A percentile compares a stretch with the other conserved stretches of the same genome.
Evolutionary conservation across 2,888 invertebrate genomes (phyloP).

Genomic region (Anagyrus pseudococci): DNA sequence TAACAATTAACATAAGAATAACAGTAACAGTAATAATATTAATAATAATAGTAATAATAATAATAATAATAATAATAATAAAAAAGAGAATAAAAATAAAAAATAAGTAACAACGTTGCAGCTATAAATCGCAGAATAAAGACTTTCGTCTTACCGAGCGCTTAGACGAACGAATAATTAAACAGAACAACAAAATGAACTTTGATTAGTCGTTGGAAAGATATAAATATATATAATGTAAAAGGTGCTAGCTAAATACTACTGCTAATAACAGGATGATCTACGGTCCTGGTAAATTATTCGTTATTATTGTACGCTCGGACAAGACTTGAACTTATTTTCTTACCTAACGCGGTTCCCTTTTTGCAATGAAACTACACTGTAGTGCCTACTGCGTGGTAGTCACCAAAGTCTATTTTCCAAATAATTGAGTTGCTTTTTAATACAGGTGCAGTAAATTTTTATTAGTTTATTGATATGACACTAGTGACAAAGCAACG

Average conservation of each 20-base stretch:
- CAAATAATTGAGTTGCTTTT: conserved; percentile 37
- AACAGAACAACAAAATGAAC: not conserved
- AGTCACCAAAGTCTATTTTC: conserved; percentile 39
- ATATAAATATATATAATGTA: no score
- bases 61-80: not conserved
- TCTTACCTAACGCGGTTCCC: conserved; percentile 40
- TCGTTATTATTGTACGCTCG: conserved; percentile 12
- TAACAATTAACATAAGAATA: not conserved
- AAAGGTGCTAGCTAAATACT: not conserved
- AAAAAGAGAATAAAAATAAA: conserved; percentile 4
- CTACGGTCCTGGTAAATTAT: conserved; percentile 15
- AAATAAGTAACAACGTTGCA: no score
- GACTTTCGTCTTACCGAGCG: conserved; percentile 15
- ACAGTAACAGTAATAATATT: not conserved
- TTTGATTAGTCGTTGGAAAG: no score
- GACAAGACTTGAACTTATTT: conserved; percentile 17
- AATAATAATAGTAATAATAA: not conserved
- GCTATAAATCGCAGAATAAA: conserved; percentile 18
- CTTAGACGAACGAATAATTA: conserved; percentile 20
- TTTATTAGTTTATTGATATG: conserved; percentile 10
- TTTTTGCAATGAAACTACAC: conserved; percentile 38
- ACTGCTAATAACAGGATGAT: not conserved
- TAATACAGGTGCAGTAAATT: conserved; percentile 26
- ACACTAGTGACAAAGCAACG: no score
- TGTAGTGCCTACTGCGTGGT: conserved; percentile 39